A percentile compares a stretch with the other conserved stretches of the same genome.
phyloP scores from a whole-genome alignment of 2,888 invertebrate genomes.

The Meloe dianella region DNA sequence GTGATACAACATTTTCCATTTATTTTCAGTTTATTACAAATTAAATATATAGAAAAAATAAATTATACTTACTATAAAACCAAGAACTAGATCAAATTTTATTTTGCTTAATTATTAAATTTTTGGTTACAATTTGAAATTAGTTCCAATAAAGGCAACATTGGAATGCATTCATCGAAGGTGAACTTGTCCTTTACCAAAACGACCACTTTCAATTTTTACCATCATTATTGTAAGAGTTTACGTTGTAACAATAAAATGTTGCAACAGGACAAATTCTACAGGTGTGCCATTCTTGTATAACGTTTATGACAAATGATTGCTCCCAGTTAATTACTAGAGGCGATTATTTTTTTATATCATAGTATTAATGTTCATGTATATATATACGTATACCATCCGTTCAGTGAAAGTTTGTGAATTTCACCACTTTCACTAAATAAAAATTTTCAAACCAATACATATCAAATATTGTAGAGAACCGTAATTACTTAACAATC shows the following conservation, averaged over 20 bases:
- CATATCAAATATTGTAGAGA: constrained; percentile 16
- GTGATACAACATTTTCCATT: background rate
- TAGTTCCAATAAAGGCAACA: background rate
- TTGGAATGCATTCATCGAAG: constrained; percentile 4
- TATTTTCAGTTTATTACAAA: background rate
- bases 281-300: constrained; percentile 1
- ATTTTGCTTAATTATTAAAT: background rate
- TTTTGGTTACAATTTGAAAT: background rate
- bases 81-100: background rate
- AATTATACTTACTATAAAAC: background rate
- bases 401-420: constrained; percentile 37
- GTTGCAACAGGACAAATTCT: constrained; percentile 5
- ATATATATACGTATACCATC: constrained; percentile 14
- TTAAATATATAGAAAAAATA: background rate
- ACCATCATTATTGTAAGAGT: constrained; percentile 1
- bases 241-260: constrained; percentile 7
- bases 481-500: constrained; percentile 17
- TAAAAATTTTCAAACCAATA: constrained; percentile 33
- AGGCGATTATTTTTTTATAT: constrained; percentile 10
- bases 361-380: constrained; percentile 21
- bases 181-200: constrained; percentile 6
- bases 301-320: background rate
- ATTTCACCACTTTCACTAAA: constrained; percentile 39
- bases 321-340: background rate
- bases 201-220: constrained; percentile 6